Evolutionary conservation across 2,888 invertebrate genomes (phyloP).

Genomic region (Linnaemya vulpina): DNA sequence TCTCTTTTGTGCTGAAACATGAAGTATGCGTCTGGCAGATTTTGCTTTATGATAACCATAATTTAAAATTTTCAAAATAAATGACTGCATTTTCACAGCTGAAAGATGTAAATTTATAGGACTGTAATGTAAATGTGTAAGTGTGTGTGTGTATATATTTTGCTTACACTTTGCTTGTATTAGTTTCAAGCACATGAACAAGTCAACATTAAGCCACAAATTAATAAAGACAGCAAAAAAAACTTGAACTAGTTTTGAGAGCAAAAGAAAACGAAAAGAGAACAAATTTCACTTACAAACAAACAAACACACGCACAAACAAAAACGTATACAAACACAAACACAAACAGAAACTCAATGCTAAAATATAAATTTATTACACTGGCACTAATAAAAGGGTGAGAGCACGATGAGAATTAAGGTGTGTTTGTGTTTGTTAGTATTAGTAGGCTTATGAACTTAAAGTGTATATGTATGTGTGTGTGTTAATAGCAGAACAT

Average conservation of each 20-base stretch:
- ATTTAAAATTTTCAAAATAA: constrained; percentile 6
- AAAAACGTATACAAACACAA: neutral
- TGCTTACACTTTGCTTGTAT: constrained; percentile 6
- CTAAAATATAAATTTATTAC: neutral
- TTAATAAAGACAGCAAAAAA: constrained; percentile 67
- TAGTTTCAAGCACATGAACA: constrained; percentile 45
- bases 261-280: constrained; percentile 58
- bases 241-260: constrained; percentile 70
- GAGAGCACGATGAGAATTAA: neutral
- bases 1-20: neutral
- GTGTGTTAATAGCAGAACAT: constrained; percentile 9
- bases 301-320: constrained; percentile 3
- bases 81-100: constrained; percentile 22
- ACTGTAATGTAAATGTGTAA: neutral
- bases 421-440: constrained; percentile 16
- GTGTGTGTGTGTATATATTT: neutral
- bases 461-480: constrained; percentile 1
- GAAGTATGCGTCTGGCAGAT: constrained; percentile 5
- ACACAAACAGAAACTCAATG: neutral
- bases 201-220: constrained; percentile 64
- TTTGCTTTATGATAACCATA: neutral
- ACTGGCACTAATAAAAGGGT: neutral
- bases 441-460: constrained; percentile 1
- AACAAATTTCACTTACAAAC: constrained; percentile 16
- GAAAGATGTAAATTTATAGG: neutral